Base-by-base conservation (phyloP, 1,140 invertebrate species). In the Centruroides sculpturatus region DNA sequence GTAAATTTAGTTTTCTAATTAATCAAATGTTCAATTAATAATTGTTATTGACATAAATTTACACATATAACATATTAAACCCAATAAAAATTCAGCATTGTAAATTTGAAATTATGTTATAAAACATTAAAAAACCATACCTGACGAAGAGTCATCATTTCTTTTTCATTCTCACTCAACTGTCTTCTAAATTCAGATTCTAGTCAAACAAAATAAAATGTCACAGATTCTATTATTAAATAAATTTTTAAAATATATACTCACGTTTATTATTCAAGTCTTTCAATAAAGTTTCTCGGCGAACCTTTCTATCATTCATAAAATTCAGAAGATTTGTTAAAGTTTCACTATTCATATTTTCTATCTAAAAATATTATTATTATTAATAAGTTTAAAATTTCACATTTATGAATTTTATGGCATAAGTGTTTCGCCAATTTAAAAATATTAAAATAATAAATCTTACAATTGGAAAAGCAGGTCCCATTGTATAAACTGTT, bases 261-360 rank as follows among this genome's bases (percentile, higher is more conserved):
- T 79, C 67, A 80, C 79, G 72, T 72, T 77, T 78, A 55, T 73
- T 68, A 53, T 71, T 68, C 59, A 79, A 71, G 68, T 81, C 77
- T 7, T 71, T 62, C 4, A 74, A 64, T 35, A 81, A 64, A 50
- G 72, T 61, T 66, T 76, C 80, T 55, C 84, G 74, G 48, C 82
- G 80, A 61, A 78, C 80, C 3, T 86, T 80, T 50, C 86, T 75
- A 68, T 84, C 81, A 69, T 85, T 79, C 53, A 89, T 74, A 69
- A 84, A 85, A 11, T 79, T 76, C 72, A 84, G 82, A 0, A 88
- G 71, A 66, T 79, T 80, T 51, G 76, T 77, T 35, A 86, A 80
- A 55, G 83, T 76, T 60, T 82, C 76, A 66, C 82, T 79, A 55
- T 83, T 81, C 63, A 56, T 51, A 23, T 35, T 46, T 36, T 58